A percentile compares a stretch with the other conserved stretches of the same genome.
These are phyloP conservation scores for Drosophila sp. DNA, from an alignment of 1,140 invertebrate species.

Conservation along the genomic window DNA sequence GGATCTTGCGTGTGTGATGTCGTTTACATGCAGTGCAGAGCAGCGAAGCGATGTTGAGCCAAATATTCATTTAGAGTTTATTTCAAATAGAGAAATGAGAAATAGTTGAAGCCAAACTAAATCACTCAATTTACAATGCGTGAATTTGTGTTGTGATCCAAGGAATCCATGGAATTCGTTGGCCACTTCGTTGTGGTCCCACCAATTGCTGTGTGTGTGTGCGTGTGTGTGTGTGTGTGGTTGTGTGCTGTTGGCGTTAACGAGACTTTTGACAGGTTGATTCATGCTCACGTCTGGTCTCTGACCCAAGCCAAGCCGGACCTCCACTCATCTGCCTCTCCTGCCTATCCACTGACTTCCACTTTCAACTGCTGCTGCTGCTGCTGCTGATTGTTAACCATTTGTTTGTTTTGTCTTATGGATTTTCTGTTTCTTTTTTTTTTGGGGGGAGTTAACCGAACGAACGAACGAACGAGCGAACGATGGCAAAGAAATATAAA, in stretches of 20 bases:
- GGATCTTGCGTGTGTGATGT: constrained; percentile 34
- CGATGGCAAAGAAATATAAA: constrained; percentile 24
- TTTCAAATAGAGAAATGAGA: too few relatives aligned
- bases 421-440: neutral
- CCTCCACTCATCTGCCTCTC: constrained; percentile 51
- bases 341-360: constrained; percentile 49
- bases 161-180: constrained; percentile 9
- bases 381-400: constrained; percentile 42
- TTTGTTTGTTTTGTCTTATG: constrained; percentile 74
- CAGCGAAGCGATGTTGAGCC: constrained; percentile 2
- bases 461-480: constrained; percentile 39
- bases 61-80: too few relatives aligned
- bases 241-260: constrained; percentile 82
- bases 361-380: constrained; percentile 14
- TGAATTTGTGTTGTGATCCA: neutral
- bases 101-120: neutral
- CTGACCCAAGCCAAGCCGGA: constrained; percentile 70
- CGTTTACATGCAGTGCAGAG: constrained; percentile 31
- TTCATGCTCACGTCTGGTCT: constrained; percentile 81
- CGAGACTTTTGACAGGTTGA: constrained; percentile 83
- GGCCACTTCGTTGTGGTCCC: constrained; percentile 53
- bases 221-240: constrained; percentile 47
- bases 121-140: neutral
- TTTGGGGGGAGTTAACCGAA: constrained; percentile 67
- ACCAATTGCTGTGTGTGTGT: constrained; percentile 40